Percentiles rank a stretch among this genome's conserved stretches.
phyloP scores from a whole-genome alignment of 2,797 vertebrate genomes.

The Petrocephalus sullivani region DNA sequence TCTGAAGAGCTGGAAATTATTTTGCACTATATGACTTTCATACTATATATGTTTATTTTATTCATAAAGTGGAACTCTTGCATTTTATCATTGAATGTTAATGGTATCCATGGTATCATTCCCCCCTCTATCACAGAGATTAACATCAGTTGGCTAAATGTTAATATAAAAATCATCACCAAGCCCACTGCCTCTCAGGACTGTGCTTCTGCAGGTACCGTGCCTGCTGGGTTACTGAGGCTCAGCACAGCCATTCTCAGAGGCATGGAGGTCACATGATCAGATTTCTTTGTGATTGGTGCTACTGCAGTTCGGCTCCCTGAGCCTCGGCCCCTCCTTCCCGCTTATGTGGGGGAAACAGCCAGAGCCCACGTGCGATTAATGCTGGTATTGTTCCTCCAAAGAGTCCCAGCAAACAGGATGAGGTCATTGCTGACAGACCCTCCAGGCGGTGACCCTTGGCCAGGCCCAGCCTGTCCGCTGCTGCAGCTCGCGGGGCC shows the following conservation, averaged over 20 bases:
- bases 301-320: background rate
- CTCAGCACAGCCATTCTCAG: background rate
- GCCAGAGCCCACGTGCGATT: constrained; percentile 39
- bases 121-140: background rate
- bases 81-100: background rate
- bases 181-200: background rate
- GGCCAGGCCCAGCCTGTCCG: background rate
- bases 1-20: background rate
- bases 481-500: background rate
- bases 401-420: constrained; percentile 60
- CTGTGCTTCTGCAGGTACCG: too few species aligned
- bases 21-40: background rate
- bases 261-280: background rate
- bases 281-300: background rate
- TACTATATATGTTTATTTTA: background rate
- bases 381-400: constrained; percentile 57
- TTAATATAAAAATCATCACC: background rate
- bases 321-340: background rate
- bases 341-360: constrained; percentile 26
- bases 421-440: constrained; percentile 55
- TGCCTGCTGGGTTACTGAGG: background rate
- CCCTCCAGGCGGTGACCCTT: background rate
- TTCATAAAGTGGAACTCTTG: background rate
- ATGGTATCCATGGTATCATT: background rate
- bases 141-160: background rate